These are phyloP conservation scores for Diplodus sargus DNA, from an alignment of 2,797 vertebrate species.

Conservation along the genomic window DNA sequence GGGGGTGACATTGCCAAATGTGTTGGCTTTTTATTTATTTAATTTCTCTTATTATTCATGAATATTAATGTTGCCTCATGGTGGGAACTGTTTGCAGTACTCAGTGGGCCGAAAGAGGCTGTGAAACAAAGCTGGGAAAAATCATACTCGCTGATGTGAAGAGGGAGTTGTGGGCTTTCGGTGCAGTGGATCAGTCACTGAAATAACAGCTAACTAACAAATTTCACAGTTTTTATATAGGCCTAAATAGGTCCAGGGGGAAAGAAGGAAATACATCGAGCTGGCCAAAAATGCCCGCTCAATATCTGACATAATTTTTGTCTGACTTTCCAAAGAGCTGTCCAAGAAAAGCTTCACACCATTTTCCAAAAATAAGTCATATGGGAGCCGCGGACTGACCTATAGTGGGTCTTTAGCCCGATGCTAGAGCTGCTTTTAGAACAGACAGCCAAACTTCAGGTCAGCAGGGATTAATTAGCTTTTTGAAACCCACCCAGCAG, in stretches of 20 bases:
- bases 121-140: conserved; percentile 53
- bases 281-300: conserved; percentile 2
- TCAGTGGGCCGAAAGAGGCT: conserved; percentile 61
- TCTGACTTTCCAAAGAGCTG: conserved; percentile 33
- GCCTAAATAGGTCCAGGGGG: background rate
- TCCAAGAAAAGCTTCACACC: conserved; percentile 37
- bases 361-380: conserved; percentile 54
- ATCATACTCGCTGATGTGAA: conserved; percentile 48
- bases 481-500: conserved; percentile 82
- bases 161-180: conserved; percentile 47
- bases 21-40: conserved; percentile 70
- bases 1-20: conserved; percentile 74
- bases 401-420: conserved; percentile 68
- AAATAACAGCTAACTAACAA: conserved; percentile 28
- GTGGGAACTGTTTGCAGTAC: conserved; percentile 65
- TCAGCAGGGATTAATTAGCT: conserved; percentile 88
- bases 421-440: conserved; percentile 73
- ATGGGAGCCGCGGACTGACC: conserved; percentile 64
- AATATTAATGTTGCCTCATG: conserved; percentile 75
- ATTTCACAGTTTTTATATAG: background rate
- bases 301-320: conserved; percentile 43
- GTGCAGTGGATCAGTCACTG: conserved; percentile 35
- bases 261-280: background rate
- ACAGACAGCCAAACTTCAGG: conserved; percentile 80
- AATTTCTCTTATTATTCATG: conserved; percentile 65